Conservation (phyloP, 2,888 invertebrate genomes). For the Pseudococcus jackbeardsleyi region DNA sequence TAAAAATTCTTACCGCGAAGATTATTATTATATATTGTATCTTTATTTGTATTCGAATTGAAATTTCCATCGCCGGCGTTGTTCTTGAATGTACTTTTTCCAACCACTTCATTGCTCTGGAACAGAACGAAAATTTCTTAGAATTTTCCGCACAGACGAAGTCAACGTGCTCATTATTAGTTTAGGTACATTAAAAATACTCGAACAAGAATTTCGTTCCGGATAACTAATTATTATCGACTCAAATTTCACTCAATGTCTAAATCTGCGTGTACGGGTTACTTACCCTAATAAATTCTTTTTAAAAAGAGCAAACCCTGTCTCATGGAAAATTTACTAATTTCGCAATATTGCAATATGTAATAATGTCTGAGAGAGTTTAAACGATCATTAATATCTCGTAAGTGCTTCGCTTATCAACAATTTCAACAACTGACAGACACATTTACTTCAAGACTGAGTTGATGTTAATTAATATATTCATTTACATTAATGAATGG, state of each 20-base stretch:
- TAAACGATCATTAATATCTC: constrained; percentile 9
- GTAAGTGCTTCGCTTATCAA: not conserved
- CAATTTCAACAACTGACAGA: constrained; percentile 1
- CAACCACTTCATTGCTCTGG: constrained; percentile 9
- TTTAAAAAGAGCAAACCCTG: not conserved
- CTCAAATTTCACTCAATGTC: too few relatives aligned
- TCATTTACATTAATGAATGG: not conserved
- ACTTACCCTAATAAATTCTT: not conserved
- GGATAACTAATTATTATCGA: not conserved
- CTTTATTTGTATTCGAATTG: constrained; percentile 8
- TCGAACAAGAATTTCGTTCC: not conserved
- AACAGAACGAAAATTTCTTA: constrained; percentile 20
- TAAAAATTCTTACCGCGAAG: constrained; percentile 1
- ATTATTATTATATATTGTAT: constrained; percentile 6
- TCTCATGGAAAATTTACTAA: not conserved
- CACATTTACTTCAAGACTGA: not conserved
- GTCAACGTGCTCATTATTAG: not conserved
- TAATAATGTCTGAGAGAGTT: not conserved
- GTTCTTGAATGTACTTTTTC: not conserved
- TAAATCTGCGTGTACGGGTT: too few relatives aligned
- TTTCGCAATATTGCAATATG: not conserved
- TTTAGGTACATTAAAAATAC: not conserved
- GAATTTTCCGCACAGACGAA: not conserved
- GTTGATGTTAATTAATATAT: not conserved
- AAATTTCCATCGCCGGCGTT: not conserved